phyloP scores from a whole-genome alignment of 2,797 vertebrate species.

The Takifugu ocellatus region DNA sequence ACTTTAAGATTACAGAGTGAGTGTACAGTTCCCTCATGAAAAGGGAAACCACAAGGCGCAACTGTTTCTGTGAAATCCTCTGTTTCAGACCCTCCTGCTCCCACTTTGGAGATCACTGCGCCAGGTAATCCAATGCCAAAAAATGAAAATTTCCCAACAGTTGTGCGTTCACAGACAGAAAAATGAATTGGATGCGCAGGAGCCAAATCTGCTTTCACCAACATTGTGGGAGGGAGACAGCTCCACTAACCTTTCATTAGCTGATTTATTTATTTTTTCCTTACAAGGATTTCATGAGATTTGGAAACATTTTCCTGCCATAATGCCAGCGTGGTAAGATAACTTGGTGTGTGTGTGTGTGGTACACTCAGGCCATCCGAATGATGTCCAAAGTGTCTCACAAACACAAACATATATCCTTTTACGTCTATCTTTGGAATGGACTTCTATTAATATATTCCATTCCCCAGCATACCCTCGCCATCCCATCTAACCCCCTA shows the following conservation, averaged over 20 bases:
- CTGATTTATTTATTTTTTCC: neutral
- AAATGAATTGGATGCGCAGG: conserved; percentile 22
- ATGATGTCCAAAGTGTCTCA: no score
- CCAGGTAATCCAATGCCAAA: conserved; percentile 39
- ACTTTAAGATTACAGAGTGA: neutral
- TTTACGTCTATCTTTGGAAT: no score
- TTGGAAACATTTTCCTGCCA: neutral
- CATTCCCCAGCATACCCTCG: no score
- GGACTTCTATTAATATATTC: no score
- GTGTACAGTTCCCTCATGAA: conserved; percentile 6
- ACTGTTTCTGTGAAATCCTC: conserved; percentile 40
- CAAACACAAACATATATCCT: no score
- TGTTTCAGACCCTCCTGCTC: conserved; percentile 24
- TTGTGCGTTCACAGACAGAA: conserved; percentile 7
- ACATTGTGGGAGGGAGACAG: conserved; percentile 21
- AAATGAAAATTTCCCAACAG: conserved; percentile 46
- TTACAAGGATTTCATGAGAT: neutral
- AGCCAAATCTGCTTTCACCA: conserved; percentile 22
- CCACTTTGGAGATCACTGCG: conserved; percentile 31
- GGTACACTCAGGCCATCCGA: no score
- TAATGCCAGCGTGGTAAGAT: neutral
- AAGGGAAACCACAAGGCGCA: conserved; percentile 29
- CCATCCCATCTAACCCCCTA: no score
- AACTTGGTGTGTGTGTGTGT: neutral
- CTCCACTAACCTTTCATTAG: neutral